Percentiles rank a stretch among this genome's conserved stretches.
These are phyloP conservation scores for Eciton burchellii DNA, from an alignment of 1,140 invertebrate species.

Conservation along the genomic window DNA sequence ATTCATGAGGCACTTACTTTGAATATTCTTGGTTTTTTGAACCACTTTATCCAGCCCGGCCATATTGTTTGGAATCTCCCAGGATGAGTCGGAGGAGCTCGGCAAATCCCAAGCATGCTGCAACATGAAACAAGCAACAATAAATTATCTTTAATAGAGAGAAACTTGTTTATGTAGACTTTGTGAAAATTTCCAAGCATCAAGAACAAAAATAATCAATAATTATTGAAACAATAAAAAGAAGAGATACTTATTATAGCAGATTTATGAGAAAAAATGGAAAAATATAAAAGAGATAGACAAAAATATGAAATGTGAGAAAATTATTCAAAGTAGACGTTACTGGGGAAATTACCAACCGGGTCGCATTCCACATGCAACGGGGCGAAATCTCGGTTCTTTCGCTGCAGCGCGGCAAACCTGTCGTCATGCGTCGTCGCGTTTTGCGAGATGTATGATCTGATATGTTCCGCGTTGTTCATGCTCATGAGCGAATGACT, in stretches of 20 bases:
- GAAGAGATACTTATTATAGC: neutral
- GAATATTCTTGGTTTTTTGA: conserved; percentile 79
- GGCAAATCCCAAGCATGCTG: conserved; percentile 89
- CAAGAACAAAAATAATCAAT: neutral
- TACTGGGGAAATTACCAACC: conserved; percentile 85
- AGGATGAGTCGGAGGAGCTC: conserved; percentile 81
- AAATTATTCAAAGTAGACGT: neutral
- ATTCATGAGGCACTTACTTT: conserved; percentile 76
- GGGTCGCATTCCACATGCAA: conserved; percentile 89
- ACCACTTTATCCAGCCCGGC: conserved; percentile 87
- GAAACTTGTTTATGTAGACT: neutral
- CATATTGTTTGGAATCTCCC: conserved; percentile 85
- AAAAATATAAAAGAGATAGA: neutral
- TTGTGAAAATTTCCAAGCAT: conserved; percentile 6
- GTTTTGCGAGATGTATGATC: conserved; percentile 21
- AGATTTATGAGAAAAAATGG: neutral
- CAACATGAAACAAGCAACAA: conserved; percentile 57
- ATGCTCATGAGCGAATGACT: neutral
- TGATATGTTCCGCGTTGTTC: conserved; percentile 14
- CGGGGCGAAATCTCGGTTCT: conserved; percentile 78
- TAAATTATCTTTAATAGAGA: conserved; percentile 1
- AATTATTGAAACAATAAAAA: neutral
- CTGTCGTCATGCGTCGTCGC: neutral
- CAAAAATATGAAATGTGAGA: neutral
- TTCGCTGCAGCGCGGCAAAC: conserved; percentile 19